A percentile compares a stretch with the other conserved stretches of the same genome.
Evolutionary conservation across 1,140 invertebrate species (phyloP).

Genomic region (Thaumetopoea pityocampa): DNA sequence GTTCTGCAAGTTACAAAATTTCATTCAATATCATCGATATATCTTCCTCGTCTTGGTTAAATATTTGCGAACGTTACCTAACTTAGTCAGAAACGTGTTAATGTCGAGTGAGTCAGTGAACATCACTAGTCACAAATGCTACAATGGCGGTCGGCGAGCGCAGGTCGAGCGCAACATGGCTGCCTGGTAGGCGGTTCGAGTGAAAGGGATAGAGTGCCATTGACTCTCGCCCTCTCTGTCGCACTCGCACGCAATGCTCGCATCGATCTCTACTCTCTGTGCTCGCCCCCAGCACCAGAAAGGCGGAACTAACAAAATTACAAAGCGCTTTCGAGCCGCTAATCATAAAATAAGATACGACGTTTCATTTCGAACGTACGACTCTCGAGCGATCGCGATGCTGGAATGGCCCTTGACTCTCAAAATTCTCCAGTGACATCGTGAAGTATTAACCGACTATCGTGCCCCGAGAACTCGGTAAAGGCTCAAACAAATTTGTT

Average conservation of each 20-base stretch:
- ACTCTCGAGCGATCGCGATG: conserved; percentile 71
- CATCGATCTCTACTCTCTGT: conserved; percentile 72
- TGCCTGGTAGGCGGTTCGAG: conserved; percentile 72
- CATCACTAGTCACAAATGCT: conserved; percentile 68
- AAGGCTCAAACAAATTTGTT: conserved; percentile 13
- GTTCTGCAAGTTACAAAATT: too few relatives aligned
- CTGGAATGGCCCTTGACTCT: conserved; percentile 72
- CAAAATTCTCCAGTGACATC: conserved; percentile 69
- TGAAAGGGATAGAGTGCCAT: conserved; percentile 47
- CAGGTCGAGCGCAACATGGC: conserved; percentile 75
- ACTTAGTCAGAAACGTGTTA: conserved; percentile 5
- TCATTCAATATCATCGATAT: too few relatives aligned
- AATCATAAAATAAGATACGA: conserved; percentile 77
- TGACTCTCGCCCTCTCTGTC: conserved; percentile 42
- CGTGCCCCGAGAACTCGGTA: conserved; percentile 39
- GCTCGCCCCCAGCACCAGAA: conserved; percentile 73
- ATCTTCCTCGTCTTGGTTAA: too few relatives aligned
- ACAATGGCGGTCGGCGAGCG: conserved; percentile 74
- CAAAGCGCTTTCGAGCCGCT: conserved; percentile 74
- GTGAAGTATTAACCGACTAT: conserved; percentile 61
- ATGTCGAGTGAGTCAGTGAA: conserved; percentile 45
- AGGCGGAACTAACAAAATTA: conserved; percentile 76
- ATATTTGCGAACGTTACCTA: too few relatives aligned
- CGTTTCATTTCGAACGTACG: conserved; percentile 74
- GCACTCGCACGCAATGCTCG: conserved; percentile 63